Conservation (phyloP, 2,113 vertebrate genomes). For the Lepus timidus region DNA sequence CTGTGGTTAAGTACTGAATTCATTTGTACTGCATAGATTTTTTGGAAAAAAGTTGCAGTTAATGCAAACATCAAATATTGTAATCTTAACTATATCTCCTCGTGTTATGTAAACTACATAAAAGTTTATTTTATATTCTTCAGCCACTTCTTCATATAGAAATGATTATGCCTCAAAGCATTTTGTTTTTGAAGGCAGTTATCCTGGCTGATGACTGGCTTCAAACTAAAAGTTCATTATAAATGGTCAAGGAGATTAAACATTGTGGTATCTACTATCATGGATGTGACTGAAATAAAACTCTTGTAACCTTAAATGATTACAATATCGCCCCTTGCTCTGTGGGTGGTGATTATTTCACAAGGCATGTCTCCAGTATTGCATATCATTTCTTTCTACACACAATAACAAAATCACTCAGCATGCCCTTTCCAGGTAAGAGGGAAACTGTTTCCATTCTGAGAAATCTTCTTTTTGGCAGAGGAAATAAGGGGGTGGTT, state of each 20-base stretch:
- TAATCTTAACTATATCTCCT: background rate
- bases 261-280: conserved; percentile 40
- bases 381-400: conserved; percentile 64
- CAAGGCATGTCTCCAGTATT: background rate
- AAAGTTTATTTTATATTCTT: background rate
- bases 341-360: conserved; percentile 63
- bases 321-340: conserved; percentile 67
- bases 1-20: conserved; percentile 42
- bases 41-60: background rate
- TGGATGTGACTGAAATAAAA: conserved; percentile 53
- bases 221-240: conserved; percentile 66
- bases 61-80: background rate
- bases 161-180: background rate
- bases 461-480: conserved; percentile 71
- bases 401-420: conserved; percentile 61
- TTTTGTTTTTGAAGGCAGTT: conserved; percentile 66
- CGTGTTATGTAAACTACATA: background rate
- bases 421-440: conserved; percentile 68
- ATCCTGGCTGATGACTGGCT: conserved; percentile 67
- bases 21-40: background rate
- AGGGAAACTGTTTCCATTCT: conserved; percentile 55
- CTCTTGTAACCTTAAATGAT: conserved; percentile 47
- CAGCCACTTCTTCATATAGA: conserved; percentile 48
- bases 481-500: conserved; percentile 60
- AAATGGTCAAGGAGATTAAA: conserved; percentile 58